Percentiles rank a stretch among this genome's conserved stretches.
These are phyloP conservation scores for Neoaliturus tenellus DNA, from an alignment of 2,888 invertebrate species.

Conservation along the genomic window DNA sequence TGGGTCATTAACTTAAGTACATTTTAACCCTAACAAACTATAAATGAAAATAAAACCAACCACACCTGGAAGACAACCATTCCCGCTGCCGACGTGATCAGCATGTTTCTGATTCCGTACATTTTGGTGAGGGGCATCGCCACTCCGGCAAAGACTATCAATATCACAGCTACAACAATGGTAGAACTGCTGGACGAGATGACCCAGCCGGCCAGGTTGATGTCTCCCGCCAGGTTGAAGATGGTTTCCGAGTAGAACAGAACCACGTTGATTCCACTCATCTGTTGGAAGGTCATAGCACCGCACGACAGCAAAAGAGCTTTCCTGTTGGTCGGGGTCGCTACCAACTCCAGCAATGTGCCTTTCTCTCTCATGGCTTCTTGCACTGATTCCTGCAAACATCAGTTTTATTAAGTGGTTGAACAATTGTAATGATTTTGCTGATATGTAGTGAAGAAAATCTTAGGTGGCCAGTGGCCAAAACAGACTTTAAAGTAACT, in stretches of 20 bases:
- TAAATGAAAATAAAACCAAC: too few relatives aligned
- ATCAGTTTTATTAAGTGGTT: too few relatives aligned
- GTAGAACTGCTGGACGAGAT: slow-evolving; percentile 80
- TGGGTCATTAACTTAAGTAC: too few relatives aligned
- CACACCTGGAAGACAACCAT: slow-evolving; percentile 48
- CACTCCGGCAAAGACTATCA: slow-evolving; percentile 76
- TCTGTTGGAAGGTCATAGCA: slow-evolving; percentile 88
- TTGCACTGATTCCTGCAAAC: slow-evolving; percentile 57
- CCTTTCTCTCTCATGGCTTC: slow-evolving; percentile 58
- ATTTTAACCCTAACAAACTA: too few relatives aligned
- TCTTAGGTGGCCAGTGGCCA: too few relatives aligned
- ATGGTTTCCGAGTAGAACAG: slow-evolving; percentile 84
- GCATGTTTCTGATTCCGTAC: slow-evolving; percentile 71
- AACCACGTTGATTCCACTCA: slow-evolving; percentile 88
- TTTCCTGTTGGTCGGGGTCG: slow-evolving; percentile 78
- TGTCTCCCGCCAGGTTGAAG: slow-evolving; percentile 79
- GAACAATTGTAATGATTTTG: too few relatives aligned
- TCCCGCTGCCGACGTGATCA: slow-evolving; percentile 69
- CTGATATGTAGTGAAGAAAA: too few relatives aligned
- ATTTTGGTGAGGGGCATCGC: slow-evolving; percentile 72
- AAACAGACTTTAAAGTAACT: too few relatives aligned
- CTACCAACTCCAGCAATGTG: slow-evolving; percentile 58
- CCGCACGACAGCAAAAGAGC: slow-evolving; percentile 54
- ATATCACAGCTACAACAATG: slow-evolving; percentile 85
- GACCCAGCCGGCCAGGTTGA: slow-evolving; percentile 67